phyloP scores from a whole-genome alignment of 1,140 invertebrate genomes.

The Leptopilina clavipes region DNA sequence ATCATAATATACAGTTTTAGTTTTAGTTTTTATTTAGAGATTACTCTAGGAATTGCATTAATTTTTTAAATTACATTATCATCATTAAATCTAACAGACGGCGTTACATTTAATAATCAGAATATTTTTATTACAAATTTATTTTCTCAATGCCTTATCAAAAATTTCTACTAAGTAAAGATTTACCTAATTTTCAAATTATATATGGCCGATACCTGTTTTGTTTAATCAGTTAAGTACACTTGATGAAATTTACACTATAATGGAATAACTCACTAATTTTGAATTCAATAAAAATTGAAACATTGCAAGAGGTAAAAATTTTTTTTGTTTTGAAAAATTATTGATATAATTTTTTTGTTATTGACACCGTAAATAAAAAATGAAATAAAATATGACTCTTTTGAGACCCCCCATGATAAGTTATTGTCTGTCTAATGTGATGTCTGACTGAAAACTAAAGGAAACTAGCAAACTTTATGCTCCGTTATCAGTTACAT shows the following conservation, averaged over 20 bases:
- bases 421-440: background rate
- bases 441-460: constrained; percentile 26
- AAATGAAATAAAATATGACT: background rate
- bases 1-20: background rate
- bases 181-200: no score
- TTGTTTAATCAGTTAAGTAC: no score
- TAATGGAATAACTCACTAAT: no score
- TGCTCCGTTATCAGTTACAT: constrained; percentile 48
- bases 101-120: background rate
- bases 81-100: background rate
- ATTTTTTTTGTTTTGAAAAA: constrained; percentile 19
- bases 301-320: background rate
- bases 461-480: constrained; percentile 11
- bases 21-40: background rate
- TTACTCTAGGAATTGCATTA: background rate
- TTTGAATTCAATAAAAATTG: no score
- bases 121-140: background rate
- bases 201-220: no score
- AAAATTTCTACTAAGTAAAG: background rate
- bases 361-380: background rate
- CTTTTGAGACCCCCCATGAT: background rate
- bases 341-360: background rate
- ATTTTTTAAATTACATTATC: no score
- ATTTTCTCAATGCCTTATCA: background rate
- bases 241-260: no score